phyloP scores from a whole-genome alignment of 1,140 invertebrate genomes.

The Drosophila varians region DNA sequence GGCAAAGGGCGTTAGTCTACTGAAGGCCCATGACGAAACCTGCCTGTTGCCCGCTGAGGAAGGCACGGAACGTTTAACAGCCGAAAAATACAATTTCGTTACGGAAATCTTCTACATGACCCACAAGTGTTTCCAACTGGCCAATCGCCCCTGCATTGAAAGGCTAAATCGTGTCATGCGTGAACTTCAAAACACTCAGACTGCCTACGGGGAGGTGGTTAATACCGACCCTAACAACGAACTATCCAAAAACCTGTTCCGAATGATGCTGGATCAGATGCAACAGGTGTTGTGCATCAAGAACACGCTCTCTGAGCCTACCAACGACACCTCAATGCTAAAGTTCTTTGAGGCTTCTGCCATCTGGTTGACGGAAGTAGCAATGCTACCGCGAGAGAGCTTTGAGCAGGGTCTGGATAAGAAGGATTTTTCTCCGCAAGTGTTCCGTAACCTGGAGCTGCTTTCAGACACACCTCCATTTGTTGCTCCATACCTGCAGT shows the following conservation, averaged over 20 bases:
- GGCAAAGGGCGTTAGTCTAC: conserved; percentile 87
- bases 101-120: conserved; percentile 96
- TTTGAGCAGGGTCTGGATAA: conserved; percentile 50
- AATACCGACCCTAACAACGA: conserved; percentile 84
- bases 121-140: conserved; percentile 93
- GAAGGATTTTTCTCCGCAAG: conserved; percentile 70
- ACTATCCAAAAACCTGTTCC: conserved; percentile 86
- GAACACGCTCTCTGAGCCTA: conserved; percentile 71
- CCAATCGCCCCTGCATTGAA: conserved; percentile 91
- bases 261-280: conserved; percentile 87
- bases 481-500: conserved; percentile 83
- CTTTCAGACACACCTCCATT: conserved; percentile 60
- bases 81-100: conserved; percentile 91
- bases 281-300: conserved; percentile 68
- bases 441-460: conserved; percentile 53
- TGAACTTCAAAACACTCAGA: conserved; percentile 91
- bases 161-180: conserved; percentile 88
- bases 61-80: conserved; percentile 85
- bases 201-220: conserved; percentile 87
- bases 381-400: conserved; percentile 80
- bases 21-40: conserved; percentile 89
- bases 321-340: conserved; percentile 83
- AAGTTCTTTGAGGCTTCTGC: conserved; percentile 92
- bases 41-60: conserved; percentile 89
- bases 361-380: conserved; percentile 93